Evolutionary conservation across 2,888 invertebrate genomes (phyloP).

Genomic region (Hypena proboscidalis): DNA sequence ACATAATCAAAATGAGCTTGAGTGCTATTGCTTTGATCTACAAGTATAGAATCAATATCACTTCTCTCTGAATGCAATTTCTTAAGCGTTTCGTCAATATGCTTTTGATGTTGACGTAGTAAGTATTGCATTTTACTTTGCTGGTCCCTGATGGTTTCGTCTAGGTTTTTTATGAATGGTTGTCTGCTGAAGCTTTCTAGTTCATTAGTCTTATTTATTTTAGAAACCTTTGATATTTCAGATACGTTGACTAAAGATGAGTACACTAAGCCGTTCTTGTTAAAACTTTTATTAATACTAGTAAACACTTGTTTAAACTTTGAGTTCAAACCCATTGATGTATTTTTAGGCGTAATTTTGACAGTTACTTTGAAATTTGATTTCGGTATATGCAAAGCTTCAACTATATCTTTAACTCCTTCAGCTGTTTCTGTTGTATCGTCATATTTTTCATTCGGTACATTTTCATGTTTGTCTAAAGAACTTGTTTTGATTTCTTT

Average conservation of each 20-base stretch:
- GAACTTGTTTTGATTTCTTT: conserved; percentile 2
- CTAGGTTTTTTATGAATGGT: conserved; percentile 26
- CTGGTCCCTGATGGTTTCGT: conserved; percentile 48
- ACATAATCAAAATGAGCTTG: conserved; percentile 31
- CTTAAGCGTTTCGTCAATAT: conserved; percentile 59
- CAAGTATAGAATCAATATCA: conserved; percentile 48
- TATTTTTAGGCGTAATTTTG: conserved; percentile 70
- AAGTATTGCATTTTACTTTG: conserved; percentile 55
- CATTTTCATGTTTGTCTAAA: background rate
- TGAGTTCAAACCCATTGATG: conserved; percentile 47
- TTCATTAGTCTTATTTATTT: conserved; percentile 46
- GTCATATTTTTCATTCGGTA: background rate
- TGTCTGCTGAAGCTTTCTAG: conserved; percentile 13
- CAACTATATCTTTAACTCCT: conserved; percentile 49
- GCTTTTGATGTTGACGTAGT: conserved; percentile 57
- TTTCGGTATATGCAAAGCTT: conserved; percentile 46
- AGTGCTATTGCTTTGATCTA: conserved; percentile 10
- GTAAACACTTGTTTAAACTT: conserved; percentile 75
- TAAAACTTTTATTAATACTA: conserved; percentile 72
- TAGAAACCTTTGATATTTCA: conserved; percentile 69
- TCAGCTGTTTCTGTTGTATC: conserved; percentile 23
- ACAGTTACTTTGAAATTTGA: conserved; percentile 66
- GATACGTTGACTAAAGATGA: conserved; percentile 71
- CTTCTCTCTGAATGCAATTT: conserved; percentile 58
- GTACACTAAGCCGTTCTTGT: conserved; percentile 65